A percentile compares a stretch with the other conserved stretches of the same genome.
phyloP scores from a whole-genome alignment of 92 coral and sea anemone species.

The Meandrina meandrites region DNA sequence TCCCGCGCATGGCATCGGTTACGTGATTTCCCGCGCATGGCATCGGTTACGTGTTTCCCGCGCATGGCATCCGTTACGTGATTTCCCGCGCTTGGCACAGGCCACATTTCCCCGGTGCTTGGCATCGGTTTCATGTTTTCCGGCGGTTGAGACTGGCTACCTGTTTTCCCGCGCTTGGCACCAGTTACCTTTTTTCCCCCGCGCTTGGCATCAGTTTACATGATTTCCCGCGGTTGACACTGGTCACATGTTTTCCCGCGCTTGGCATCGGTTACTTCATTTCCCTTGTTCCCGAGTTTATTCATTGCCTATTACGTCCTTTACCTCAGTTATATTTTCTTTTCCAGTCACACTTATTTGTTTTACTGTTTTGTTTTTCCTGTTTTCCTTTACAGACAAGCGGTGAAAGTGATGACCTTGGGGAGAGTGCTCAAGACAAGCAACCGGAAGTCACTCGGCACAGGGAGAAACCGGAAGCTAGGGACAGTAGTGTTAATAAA shows the following conservation, averaged over 20 bases:
- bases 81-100: conserved; percentile 6
- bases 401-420: conserved; percentile 84
- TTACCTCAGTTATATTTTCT: not conserved
- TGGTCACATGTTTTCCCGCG: not conserved
- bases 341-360: not conserved
- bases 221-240: conserved; percentile 10
- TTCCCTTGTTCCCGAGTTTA: not conserved
- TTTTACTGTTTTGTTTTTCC: not conserved
- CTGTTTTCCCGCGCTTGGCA: not conserved
- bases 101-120: not conserved
- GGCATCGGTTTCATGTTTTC: not conserved
- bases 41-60: not conserved
- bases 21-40: not conserved
- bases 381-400: conserved; percentile 44
- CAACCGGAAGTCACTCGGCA: not conserved
- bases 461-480: conserved; percentile 2
- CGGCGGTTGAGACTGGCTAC: not conserved
- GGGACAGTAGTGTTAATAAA: not conserved
- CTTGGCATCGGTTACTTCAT: not conserved
- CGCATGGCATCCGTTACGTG: not conserved
- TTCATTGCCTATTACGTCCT: not conserved
- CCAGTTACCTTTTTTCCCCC: not conserved
- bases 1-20: not conserved
- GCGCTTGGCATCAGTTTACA: not conserved
- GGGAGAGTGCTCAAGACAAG: conserved; percentile 13